Evolutionary conservation across 1,140 invertebrate genomes (phyloP).

Genomic region (Tetramorium parvispinum): DNA sequence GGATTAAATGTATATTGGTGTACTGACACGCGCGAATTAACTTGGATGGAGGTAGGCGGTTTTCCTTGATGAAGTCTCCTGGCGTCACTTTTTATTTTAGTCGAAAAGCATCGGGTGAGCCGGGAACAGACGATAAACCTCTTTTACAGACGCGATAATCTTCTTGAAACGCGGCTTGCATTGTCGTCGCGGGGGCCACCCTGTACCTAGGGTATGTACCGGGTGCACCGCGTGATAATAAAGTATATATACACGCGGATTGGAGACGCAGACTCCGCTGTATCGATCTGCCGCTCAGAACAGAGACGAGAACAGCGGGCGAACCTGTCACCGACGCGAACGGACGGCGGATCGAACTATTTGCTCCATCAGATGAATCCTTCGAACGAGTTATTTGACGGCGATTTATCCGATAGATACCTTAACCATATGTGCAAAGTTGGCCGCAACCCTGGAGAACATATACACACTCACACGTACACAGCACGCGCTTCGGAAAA

Average conservation of each 20-base stretch:
- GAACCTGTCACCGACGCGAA: slow-evolving; percentile 58
- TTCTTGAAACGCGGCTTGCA: slow-evolving; percentile 52
- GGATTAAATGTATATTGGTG: slow-evolving; percentile 30
- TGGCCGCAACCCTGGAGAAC: background rate
- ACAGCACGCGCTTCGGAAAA: background rate
- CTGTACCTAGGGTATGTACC: slow-evolving; percentile 69
- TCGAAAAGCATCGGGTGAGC: background rate
- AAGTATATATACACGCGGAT: slow-evolving; percentile 78
- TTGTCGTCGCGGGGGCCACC: slow-evolving; percentile 49
- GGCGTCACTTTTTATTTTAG: slow-evolving; percentile 25
- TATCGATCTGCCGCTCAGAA: slow-evolving; percentile 81
- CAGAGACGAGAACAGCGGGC: slow-evolving; percentile 67
- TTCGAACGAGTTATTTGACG: slow-evolving; percentile 47
- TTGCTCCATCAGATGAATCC: slow-evolving; percentile 38
- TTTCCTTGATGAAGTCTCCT: background rate
- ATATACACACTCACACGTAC: too few relatives aligned
- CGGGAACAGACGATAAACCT: slow-evolving; percentile 23
- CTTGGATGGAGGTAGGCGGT: background rate
- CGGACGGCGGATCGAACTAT: slow-evolving; percentile 47
- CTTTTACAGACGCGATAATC: slow-evolving; percentile 38
- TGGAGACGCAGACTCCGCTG: slow-evolving; percentile 85
- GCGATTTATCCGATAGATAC: slow-evolving; percentile 41
- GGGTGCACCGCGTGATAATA: slow-evolving; percentile 76
- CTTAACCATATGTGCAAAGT: slow-evolving; percentile 14
- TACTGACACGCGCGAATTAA: background rate